Conservation (phyloP, 2,888 invertebrate species). For the Cephus rjabovi region DNA sequence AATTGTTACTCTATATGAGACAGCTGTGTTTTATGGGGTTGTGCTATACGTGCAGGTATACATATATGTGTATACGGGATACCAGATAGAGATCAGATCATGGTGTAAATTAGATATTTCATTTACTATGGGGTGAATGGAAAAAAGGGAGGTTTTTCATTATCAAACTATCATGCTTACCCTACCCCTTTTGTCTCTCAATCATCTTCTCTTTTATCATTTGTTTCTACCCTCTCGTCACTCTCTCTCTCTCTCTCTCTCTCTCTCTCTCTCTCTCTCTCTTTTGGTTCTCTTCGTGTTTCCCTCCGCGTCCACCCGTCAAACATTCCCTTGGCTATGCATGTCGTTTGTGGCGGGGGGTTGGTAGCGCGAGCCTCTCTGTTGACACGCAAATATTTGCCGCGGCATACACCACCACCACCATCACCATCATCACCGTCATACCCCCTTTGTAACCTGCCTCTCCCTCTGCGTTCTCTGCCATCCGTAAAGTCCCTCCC, state of each 20-base stretch:
- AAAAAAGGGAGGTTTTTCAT: conserved; percentile 12
- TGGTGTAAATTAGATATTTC: not conserved
- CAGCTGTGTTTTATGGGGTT: not conserved
- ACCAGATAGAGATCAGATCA: not conserved
- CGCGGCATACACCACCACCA: conserved; percentile 56
- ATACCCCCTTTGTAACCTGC: not conserved
- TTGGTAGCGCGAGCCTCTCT: conserved; percentile 48
- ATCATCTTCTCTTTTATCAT: conserved; percentile 38
- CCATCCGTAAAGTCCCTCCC: not conserved
- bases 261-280: conserved; percentile 40
- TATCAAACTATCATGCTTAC: conserved; percentile 32
- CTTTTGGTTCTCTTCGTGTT: conserved; percentile 28
- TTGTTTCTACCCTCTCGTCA: conserved; percentile 27
- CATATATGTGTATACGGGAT: not conserved
- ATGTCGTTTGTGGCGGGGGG: conserved; percentile 47
- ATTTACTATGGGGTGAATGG: not conserved
- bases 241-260: conserved; percentile 32
- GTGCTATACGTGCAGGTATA: not conserved
- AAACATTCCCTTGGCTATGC: conserved; percentile 48
- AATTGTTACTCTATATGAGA: not conserved
- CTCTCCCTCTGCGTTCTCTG: not conserved
- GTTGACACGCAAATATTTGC: conserved; percentile 65
- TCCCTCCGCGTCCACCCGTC: conserved; percentile 30
- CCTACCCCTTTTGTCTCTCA: conserved; percentile 36
- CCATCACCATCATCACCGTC: conserved; percentile 38